Evolutionary conservation across 2,888 invertebrate genomes (phyloP).

Genomic region (Folsomia candida): DNA sequence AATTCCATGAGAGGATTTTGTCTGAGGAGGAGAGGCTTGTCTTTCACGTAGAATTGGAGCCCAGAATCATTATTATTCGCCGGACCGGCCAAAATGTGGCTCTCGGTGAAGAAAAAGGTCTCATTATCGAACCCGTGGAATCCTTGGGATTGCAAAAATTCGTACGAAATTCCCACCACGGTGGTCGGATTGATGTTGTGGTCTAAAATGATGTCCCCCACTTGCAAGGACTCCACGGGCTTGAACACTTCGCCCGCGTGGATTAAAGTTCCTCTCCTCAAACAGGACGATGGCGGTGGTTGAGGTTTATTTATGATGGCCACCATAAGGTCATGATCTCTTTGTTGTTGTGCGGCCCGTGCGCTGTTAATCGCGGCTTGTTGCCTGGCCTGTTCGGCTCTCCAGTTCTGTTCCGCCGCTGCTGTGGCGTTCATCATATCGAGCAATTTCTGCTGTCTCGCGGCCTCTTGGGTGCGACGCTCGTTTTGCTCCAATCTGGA

Average conservation of each 20-base stretch:
- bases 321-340: neutral
- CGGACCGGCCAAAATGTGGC: constrained; percentile 29
- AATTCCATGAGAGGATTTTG: constrained; percentile 32
- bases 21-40: neutral
- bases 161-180: constrained; percentile 20
- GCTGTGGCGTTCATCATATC: neutral
- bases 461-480: neutral
- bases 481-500: neutral
- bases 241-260: constrained; percentile 20
- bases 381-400: neutral
- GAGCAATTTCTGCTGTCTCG: neutral
- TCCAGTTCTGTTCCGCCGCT: neutral
- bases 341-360: neutral
- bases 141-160: constrained; percentile 12
- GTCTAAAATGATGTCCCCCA: constrained; percentile 36
- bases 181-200: constrained; percentile 16
- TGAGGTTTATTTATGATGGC: neutral
- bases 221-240: constrained; percentile 21
- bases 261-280: constrained; percentile 32
- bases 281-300: constrained; percentile 10
- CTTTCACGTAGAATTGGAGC: constrained; percentile 8
- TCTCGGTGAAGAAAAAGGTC: constrained; percentile 25
- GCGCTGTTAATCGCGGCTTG: neutral
- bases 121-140: constrained; percentile 33
- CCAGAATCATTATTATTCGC: neutral